These are phyloP conservation scores for Gadopsis bispinosus DNA, from an alignment of 2,797 vertebrate genomes.

Conservation along the genomic window DNA sequence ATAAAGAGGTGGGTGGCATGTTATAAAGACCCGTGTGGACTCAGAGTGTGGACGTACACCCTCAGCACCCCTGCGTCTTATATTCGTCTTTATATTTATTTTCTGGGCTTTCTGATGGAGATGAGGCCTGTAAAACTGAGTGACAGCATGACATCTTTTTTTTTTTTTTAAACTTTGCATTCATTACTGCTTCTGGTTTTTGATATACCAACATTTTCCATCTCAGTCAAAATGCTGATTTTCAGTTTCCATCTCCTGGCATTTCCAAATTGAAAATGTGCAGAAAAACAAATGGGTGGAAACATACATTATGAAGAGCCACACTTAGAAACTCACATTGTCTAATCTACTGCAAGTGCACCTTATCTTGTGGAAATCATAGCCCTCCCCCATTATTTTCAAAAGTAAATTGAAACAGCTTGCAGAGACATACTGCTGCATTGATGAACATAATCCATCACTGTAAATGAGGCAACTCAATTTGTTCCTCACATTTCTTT, in stretches of 20 bases:
- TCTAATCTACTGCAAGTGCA: background rate
- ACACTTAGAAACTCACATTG: background rate
- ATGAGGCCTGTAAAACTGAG: background rate
- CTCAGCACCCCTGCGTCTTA: background rate
- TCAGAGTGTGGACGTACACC: background rate
- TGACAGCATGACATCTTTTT: background rate
- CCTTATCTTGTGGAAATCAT: background rate
- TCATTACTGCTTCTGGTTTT: background rate
- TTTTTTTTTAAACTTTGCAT: background rate
- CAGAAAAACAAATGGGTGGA: background rate
- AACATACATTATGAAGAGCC: background rate
- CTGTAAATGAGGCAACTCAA: slow-evolving; percentile 45
- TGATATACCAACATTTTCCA: background rate
- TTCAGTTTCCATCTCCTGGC: background rate
- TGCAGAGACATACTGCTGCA: slow-evolving; percentile 28
- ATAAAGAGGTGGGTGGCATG: background rate
- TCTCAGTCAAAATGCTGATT: background rate
- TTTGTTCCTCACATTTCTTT: slow-evolving; percentile 30
- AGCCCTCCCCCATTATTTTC: background rate
- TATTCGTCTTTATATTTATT: background rate
- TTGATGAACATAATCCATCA: slow-evolving; percentile 57
- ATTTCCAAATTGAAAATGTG: background rate
- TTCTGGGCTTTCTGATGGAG: background rate
- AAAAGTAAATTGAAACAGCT: slow-evolving; percentile 40
- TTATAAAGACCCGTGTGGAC: background rate